phyloP scores from a whole-genome alignment of 2,797 vertebrate genomes.

The Alfaro cultratus region DNA sequence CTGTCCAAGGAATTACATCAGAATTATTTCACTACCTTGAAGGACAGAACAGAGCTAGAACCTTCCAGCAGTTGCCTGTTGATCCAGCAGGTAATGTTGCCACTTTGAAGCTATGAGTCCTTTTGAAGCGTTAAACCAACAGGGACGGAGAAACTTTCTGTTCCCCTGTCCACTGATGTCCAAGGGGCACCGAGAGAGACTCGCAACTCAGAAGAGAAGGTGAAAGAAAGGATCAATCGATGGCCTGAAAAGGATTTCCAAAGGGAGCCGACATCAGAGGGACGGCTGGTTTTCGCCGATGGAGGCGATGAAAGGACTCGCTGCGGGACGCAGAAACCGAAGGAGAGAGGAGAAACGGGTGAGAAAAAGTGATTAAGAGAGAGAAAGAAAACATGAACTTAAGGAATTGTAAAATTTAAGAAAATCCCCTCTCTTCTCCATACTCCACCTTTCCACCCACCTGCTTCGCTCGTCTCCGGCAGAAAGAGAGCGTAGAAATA shows the following conservation, averaged over 20 bases:
- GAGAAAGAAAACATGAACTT: constrained; percentile 1
- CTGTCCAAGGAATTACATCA: neutral
- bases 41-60: neutral
- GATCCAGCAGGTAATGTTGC: constrained; percentile 74
- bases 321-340: constrained; percentile 39
- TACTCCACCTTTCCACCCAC: constrained; percentile 23
- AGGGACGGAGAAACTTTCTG: constrained; percentile 63
- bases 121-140: constrained; percentile 73
- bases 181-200: constrained; percentile 13
- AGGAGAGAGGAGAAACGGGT: constrained; percentile 33
- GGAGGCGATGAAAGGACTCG: constrained; percentile 41
- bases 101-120: constrained; percentile 74
- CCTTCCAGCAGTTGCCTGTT: constrained; percentile 26
- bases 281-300: constrained; percentile 36
- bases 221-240: constrained; percentile 44
- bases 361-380: constrained; percentile 41
- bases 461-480: constrained; percentile 20
- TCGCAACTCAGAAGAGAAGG: neutral
- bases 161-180: constrained; percentile 27
- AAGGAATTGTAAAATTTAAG: constrained; percentile 29
- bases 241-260: constrained; percentile 46
- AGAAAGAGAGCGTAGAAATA: constrained; percentile 30
- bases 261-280: constrained; percentile 44
- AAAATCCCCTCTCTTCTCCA: constrained; percentile 8
- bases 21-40: neutral